Percentiles rank a stretch among this genome's conserved stretches.
Evolutionary conservation across 2,113 vertebrate species (phyloP).

Genomic region (Urocolius indicus): DNA sequence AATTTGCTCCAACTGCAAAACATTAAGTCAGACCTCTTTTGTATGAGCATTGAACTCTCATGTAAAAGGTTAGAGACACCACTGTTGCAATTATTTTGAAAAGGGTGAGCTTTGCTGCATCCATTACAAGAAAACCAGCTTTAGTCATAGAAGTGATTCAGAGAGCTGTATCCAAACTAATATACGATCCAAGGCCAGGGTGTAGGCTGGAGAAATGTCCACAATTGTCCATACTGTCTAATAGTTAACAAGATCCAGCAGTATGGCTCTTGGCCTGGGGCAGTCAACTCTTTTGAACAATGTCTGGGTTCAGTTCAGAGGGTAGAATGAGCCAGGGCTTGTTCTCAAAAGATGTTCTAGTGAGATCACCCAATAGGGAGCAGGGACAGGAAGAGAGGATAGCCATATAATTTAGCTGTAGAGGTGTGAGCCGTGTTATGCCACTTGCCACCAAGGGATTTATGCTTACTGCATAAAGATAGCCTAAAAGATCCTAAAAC

Average conservation of each 20-base stretch:
- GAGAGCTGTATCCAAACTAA: neutral
- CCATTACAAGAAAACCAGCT: accelerated
- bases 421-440: neutral
- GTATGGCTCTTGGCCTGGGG: neutral
- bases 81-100: neutral
- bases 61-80: neutral
- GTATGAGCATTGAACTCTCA: neutral
- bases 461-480: neutral
- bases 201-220: neutral
- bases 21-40: neutral
- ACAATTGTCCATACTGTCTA: neutral
- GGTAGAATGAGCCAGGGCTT: neutral
- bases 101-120: neutral
- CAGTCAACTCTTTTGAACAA: neutral
- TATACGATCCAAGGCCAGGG: accelerated
- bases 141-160: neutral
- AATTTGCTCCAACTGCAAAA: neutral
- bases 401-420: neutral
- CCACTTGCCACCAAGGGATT: neutral
- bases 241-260: neutral
- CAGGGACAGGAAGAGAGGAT: neutral
- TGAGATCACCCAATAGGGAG: neutral
- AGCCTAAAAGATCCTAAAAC: neutral
- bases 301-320: neutral
- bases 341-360: neutral